Percentiles rank a stretch among this genome's conserved stretches.
phyloP scores from a whole-genome alignment of 2,113 vertebrate species.

The Fregata magnificens region DNA sequence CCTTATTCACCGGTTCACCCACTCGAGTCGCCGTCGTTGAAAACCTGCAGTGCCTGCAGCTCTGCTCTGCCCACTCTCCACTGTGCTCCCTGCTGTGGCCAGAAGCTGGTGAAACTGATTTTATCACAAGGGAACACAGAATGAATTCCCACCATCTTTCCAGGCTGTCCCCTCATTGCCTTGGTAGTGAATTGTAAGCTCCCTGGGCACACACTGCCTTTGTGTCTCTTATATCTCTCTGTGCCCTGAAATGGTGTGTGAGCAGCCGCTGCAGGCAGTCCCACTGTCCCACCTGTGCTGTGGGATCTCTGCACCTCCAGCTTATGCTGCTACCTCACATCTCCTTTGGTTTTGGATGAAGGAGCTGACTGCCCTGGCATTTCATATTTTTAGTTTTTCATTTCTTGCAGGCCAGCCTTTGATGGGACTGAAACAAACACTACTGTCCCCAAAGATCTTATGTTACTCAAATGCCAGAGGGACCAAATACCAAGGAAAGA shows the following conservation, averaged over 20 bases:
- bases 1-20: neutral
- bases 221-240: too few relatives aligned
- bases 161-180: neutral
- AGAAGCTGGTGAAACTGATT: accelerated
- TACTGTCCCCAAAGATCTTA: neutral
- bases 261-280: accelerated
- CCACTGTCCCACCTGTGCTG: accelerated
- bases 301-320: neutral
- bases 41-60: neutral
- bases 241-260: neutral
- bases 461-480: neutral
- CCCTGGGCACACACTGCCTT: neutral
- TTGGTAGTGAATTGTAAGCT: neutral
- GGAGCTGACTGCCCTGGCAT: neutral
- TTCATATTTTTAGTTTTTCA: neutral
- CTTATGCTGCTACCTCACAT: neutral
- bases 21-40: accelerated
- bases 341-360: neutral
- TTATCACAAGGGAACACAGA: neutral
- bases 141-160: neutral
- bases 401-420: neutral
- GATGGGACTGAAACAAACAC: neutral
- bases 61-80: neutral
- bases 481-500: neutral
- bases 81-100: neutral